Base-by-base conservation (phyloP, 1,140 invertebrate species). In the Anastatus disparis region DNA sequence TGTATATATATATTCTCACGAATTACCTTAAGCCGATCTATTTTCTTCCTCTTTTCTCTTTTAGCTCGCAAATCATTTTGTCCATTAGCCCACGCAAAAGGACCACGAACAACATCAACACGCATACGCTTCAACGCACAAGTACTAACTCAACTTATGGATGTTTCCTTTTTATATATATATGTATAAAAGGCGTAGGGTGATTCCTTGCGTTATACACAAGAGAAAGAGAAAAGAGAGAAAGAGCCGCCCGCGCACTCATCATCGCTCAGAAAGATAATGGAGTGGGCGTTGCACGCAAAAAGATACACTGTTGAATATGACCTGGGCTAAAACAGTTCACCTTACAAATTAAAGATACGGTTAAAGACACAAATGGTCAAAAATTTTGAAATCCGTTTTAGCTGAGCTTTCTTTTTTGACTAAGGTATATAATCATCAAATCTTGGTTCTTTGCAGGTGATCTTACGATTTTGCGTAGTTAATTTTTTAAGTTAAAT, bases 211-310 rank as follows among this genome's bases (percentile, higher is more conserved):
- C 79, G 82, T 81, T 82, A 83, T 79, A n/a, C n/a, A n/a, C n/a
- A n/a, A n/a, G n/a, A n/a, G n/a, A n/a, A n/a, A n/a, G n/a, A n/a
- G n/a, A n/a, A n/a, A 76, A n/a, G 29, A 9, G 22, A 3, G 77
- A 74, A 73, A 76, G 70, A 82, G 73, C 81, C 81, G 82, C 82
- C 78, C 82, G 80, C 81, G 82, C 82, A 83, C 83, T 84, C 81
- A 82, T 84, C 84, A 84, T 84, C 83, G 79, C 80, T 76, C 76
- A n/a, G n/a, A n/a, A n/a, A 80, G 82, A 82, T 85, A 85, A 85
- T 85, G 79, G 83, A 83, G 82, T 85, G 79, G 84, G 83, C 83
- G 83, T 76, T 83, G 72, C 82, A n/a, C 26, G 64, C 27, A n/a
- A 29, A 64, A 44, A 35, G 31, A 35, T 35, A 10, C 31, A 4